Percentiles rank a stretch among this genome's conserved stretches.
Evolutionary conservation across 2,113 vertebrate species (phyloP).

Genomic region (Tupaia tana): DNA sequence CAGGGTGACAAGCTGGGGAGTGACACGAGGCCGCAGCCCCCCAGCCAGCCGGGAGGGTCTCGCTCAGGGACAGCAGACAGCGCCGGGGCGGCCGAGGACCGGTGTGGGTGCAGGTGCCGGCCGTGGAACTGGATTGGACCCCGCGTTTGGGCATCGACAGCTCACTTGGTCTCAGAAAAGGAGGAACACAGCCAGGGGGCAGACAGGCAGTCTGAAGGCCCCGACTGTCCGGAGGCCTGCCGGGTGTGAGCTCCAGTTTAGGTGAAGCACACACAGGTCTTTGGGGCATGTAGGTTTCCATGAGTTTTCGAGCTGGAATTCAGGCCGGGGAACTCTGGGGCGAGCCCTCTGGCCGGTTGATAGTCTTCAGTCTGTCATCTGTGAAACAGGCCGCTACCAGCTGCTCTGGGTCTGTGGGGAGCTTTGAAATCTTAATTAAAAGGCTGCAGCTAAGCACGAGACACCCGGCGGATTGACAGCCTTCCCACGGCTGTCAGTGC

Average conservation of each 20-base stretch:
- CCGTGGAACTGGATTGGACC: no score
- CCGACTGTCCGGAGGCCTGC: background rate
- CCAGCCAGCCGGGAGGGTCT: no score
- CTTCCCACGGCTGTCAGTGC: slow-evolving; percentile 6
- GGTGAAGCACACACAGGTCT: background rate
- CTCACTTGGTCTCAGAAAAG: background rate
- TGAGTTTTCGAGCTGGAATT: background rate
- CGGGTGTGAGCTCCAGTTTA: background rate
- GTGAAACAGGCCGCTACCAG: slow-evolving; percentile 23
- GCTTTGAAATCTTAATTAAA: slow-evolving; percentile 50
- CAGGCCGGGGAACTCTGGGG: background rate
- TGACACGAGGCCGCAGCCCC: no score
- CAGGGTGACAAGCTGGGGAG: no score
- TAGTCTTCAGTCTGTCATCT: slow-evolving; percentile 48
- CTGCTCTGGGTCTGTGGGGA: slow-evolving; percentile 2
- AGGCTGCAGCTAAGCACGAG: slow-evolving; percentile 24
- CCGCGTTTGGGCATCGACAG: background rate
- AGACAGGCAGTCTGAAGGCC: background rate
- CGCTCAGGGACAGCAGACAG: no score
- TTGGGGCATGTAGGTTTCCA: background rate
- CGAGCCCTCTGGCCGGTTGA: background rate
- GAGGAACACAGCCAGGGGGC: background rate
- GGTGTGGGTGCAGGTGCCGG: no score
- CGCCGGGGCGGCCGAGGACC: no score
- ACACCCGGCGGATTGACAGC: background rate